These are phyloP conservation scores for Cavia aperea DNA, from an alignment of 2,113 vertebrate genomes.

Conservation along the genomic window DNA sequence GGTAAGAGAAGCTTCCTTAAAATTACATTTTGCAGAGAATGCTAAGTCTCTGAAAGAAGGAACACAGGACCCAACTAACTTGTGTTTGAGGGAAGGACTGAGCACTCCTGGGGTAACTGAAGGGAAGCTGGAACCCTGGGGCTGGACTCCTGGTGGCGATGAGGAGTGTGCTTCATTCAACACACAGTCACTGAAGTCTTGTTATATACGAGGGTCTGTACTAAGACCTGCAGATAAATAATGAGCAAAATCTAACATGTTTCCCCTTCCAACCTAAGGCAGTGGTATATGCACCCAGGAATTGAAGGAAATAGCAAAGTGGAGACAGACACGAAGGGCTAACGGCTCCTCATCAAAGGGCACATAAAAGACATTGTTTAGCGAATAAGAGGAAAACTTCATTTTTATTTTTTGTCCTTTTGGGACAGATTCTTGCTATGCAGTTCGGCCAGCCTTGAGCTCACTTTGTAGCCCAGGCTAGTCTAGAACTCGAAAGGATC, in stretches of 20 bases:
- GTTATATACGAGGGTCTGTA: not conserved
- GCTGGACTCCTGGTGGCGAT: not conserved
- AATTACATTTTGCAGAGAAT: not conserved
- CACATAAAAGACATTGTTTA: not conserved
- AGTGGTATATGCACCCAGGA: not conserved
- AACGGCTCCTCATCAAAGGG: not conserved
- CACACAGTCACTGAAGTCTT: not conserved
- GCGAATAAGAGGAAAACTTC: not conserved
- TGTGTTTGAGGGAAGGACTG: not conserved
- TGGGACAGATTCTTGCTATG: too few species aligned
- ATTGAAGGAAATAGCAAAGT: not conserved
- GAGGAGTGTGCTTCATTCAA: not conserved
- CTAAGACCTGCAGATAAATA: not conserved
- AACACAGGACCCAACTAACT: not conserved
- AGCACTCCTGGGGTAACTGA: not conserved
- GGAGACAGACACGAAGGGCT: not conserved
- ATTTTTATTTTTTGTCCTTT: too few species aligned
- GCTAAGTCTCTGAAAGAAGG: conserved; percentile 1
- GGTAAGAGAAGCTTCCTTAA: not conserved
- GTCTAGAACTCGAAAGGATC: too few species aligned
- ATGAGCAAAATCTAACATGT: not conserved
- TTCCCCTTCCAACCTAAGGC: not conserved
- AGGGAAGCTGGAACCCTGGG: not conserved
- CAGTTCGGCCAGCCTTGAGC: too few species aligned
- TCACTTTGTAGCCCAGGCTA: too few species aligned